Conservation (phyloP, 2,797 vertebrate species). For the Pipistrellus pipistrellus region DNA sequence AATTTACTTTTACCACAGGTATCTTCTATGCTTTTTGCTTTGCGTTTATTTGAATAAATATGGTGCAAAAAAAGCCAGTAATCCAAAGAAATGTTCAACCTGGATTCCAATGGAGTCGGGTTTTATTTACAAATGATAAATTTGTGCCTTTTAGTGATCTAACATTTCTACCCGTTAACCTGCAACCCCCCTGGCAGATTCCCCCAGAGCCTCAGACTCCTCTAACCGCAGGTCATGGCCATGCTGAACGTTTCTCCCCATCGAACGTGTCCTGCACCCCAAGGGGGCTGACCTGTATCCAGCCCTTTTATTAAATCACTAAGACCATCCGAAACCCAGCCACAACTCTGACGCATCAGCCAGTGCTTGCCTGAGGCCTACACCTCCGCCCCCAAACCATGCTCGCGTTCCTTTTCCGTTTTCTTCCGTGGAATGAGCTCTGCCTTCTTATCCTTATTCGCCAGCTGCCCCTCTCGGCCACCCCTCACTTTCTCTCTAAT, state of each 20-base stretch:
- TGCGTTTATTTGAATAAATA: conserved; percentile 5
- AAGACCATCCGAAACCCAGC: not conserved
- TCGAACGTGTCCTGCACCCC: not conserved
- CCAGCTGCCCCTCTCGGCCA: not conserved
- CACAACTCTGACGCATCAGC: accelerated
- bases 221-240: not conserved
- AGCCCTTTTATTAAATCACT: no score
- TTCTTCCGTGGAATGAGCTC: not conserved
- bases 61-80: not conserved
- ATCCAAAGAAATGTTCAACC: not conserved
- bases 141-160: not conserved
- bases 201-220: not conserved
- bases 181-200: not conserved
- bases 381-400: accelerated
- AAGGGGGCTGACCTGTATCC: not conserved
- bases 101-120: not conserved
- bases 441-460: not conserved
- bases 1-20: not conserved
- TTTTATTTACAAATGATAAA: not conserved
- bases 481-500: not conserved
- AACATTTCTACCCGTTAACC: not conserved
- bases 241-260: not conserved
- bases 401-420: accelerated
- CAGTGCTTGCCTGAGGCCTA: not conserved
- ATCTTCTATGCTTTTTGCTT: not conserved